Base-by-base conservation (phyloP, 2,888 invertebrate species). In the Hololepta plana region DNA sequence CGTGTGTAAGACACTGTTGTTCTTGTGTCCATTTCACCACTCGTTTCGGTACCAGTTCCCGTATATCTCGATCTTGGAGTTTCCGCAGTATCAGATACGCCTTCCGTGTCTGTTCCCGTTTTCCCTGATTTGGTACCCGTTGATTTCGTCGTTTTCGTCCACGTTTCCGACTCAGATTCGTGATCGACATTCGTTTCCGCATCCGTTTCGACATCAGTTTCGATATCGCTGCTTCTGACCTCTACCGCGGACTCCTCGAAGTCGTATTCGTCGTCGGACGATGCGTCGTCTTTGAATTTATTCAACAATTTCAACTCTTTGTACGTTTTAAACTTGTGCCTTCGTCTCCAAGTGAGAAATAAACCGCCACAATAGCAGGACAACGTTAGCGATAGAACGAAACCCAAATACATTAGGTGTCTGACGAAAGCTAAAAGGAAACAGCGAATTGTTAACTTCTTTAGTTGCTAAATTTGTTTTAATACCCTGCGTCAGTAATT, bases 321-420 rank as follows among this genome's bases (percentile, higher is more conserved):
- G 32, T 53, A 51, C 11, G 41, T 42, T 38, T 53, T 53, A 38
- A 60, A 62, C 24, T 45, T 51, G 23, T 51, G 38, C 14, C 51
- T 49, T 36, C 57, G 50, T 31, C 47, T 54, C 46, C 57, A 71
- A 11, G 62, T 55, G n/a, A 64, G 50, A 29, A 62, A 43, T 24
- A 69, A 43, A 10, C 68, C 68, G 23, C 57, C 60, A 33, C 63
- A 63, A 38, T 70, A 71, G 39, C 64, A 66, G 23, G 60, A 54
- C 11, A 59, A 54, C 9, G 63, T 60, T 19, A 70, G 42, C 4
- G 64, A 53, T 12, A 69, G 42, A 16, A 69, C 57, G 41, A 68
- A 62, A 13, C 58, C 61, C 29, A 71, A 47, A 41, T 69, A 69
- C 35, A 60, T 55, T 40, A 66, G 54, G 40, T 68, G 65, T 3